Conservation (phyloP, 2,113 vertebrate genomes). For the Etheostoma spectabile region DNA sequence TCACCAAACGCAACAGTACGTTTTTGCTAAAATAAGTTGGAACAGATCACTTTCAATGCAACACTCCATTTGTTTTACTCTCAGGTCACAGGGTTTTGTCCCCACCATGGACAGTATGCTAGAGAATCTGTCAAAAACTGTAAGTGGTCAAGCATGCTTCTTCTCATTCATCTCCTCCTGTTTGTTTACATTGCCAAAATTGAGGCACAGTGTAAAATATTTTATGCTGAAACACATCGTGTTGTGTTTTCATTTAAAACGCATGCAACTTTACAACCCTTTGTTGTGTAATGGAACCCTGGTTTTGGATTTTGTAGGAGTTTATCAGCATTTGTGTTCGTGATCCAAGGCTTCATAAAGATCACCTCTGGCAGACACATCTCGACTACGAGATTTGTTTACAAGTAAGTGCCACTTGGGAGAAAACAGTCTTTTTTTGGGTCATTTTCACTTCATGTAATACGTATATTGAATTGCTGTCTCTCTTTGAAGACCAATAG, state of each 20-base stretch:
- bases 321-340: slow-evolving; percentile 91
- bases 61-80: background rate
- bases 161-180: background rate
- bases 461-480: background rate
- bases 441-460: background rate
- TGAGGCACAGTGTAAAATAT: background rate
- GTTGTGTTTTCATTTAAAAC: background rate
- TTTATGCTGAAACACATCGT: background rate
- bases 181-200: background rate
- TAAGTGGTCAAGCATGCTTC: slow-evolving; percentile 49
- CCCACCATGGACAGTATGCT: slow-evolving; percentile 72
- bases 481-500: slow-evolving; percentile 89
- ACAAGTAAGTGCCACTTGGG: slow-evolving; percentile 86
- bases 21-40: background rate
- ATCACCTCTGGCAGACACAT: slow-evolving; percentile 90
- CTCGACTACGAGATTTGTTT: slow-evolving; percentile 94
- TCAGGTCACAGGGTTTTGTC: slow-evolving; percentile 50
- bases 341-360: slow-evolving; percentile 89
- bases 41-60: background rate
- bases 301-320: slow-evolving; percentile 84
- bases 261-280: background rate
- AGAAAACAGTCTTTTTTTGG: background rate
- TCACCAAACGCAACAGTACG: background rate
- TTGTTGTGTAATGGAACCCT: background rate
- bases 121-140: slow-evolving; percentile 65